Evolutionary conservation across 92 coral and sea anemone species (phyloP), one percentile per base, ranked within the genome.

Genomic region (Pocillopora grandis): DNA sequence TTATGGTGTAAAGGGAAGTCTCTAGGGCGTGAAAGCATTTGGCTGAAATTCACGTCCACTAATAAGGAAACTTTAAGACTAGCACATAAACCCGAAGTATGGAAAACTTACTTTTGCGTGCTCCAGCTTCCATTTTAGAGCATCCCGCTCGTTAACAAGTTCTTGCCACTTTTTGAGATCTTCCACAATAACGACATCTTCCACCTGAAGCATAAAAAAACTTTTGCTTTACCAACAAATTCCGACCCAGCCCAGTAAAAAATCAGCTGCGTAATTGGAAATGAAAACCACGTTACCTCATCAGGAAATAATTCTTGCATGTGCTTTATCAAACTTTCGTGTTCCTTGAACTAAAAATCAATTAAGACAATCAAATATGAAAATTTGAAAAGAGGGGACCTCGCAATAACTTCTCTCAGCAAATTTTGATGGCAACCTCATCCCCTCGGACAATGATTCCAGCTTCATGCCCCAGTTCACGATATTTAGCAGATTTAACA

Each of bases 251-350:
- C 2, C 8, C 52, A 7, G 52, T 42, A 1, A 3, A 20, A 66
- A 23, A 59, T 59, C 14, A 59, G 10, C 3, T 7, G 18, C 8
- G 18, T 0, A 7, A 59, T 12, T 12, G 14, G 10, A 10, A 59
- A 59, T 2, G 18, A 12, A 59, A 59, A 6, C 62, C 1, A 12
- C 16, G 62, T 33, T 89, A 95, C 98, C 98, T 93, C 86, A 31
- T 89, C 97, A 10, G 98, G 98, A 84, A 93, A 95, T 59, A 94
- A 79, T 35, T 91, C 93, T 19, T 90, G 83, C 11, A 87, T 90
- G 81, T 85, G 90, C 71, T 42, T 76, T 69, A 88, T 95, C 91
- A 93, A 61, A 67, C 91, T 88, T 77, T 93, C 94, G 21, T 86
- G 84, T 64, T 86, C 83, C 80, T 82, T 85, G 35, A 95, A 91